phyloP scores from a whole-genome alignment of 2,797 vertebrate species.

The Gorsachius magnificus region DNA sequence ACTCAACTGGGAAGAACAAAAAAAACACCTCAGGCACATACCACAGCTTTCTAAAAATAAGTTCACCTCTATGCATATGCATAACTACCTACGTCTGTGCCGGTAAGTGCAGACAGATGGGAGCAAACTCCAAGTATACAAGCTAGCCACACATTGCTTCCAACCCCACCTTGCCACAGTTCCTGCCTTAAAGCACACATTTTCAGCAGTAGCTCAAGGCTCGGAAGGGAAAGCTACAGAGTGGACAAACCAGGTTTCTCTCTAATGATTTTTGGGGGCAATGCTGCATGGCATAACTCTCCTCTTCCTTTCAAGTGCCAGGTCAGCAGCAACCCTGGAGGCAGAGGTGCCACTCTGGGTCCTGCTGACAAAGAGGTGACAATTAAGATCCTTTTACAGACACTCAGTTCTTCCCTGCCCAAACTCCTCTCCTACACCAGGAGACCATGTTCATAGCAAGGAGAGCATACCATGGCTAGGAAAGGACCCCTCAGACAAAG shows the following conservation, averaged over 20 bases:
- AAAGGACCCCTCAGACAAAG: not conserved
- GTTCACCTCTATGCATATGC: not conserved
- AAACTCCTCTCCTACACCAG: not conserved
- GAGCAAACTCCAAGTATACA: not conserved
- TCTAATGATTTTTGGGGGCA: not conserved
- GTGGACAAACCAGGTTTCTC: not conserved
- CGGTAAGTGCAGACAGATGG: not conserved
- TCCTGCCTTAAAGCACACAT: not conserved
- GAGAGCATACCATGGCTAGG: not conserved
- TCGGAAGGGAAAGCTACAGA: not conserved
- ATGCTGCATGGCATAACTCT: not conserved
- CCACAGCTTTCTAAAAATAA: conserved; percentile 45
- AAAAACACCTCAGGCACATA: conserved; percentile 18
- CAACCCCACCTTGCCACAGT: not conserved
- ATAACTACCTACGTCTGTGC: not conserved
- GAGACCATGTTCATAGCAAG: rapidly evolving
- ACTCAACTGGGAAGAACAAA: conserved; percentile 11
- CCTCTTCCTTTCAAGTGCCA: not conserved
- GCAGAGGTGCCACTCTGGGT: not conserved
- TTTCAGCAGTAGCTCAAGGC: not conserved
- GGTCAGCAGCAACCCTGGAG: not conserved
- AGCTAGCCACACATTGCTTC: not conserved
- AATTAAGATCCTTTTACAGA: not conserved
- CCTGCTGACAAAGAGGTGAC: not conserved
- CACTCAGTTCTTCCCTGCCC: not conserved